Base-by-base conservation (phyloP, 2,113 vertebrate genomes). In the Bombycilla garrulus region DNA sequence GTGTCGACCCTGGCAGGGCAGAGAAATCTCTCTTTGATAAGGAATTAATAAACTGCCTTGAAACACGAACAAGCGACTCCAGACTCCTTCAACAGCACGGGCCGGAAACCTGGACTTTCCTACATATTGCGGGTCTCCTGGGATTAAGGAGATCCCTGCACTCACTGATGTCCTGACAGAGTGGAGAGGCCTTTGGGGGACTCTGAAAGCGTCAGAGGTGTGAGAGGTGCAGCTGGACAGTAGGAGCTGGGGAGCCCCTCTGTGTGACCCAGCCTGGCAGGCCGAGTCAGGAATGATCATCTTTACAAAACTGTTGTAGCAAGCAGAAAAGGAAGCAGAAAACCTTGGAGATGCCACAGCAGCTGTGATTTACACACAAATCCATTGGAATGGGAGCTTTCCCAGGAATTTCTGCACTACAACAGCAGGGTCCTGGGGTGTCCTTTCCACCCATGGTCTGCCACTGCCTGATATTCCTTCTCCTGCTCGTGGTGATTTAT, bases 151-250 rank as follows among this genome's bases (percentile, higher is more conserved):
- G n/a, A n/a, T n/a, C n/a, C n/a, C n/a, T n/a, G n/a, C n/a, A n/a
- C n/a, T n/a, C n/a, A n/a, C n/a, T n/a, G n/a, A n/a, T n/a, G n/a
- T 96, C 54, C 87, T 95, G 88, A 60, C 91, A 85, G 94, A 73
- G 88, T 6, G 44, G 48, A 45, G 73, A 90, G 79, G 69, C 89
- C 79, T 94, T 92, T 93, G 82, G 94, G 94, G 86, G 72, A 94
- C 92, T n/a, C 64, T 97, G 94, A 86, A 85, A 96, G 89, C 92
- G 18, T 91, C 90, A 93, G 90, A 93, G 90, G 79, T 76, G 38
- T 47, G 90, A 31, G 81, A 92, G 86, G 77, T 51, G 93, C 72
- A 72, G 91, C 93, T 83, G 81, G 56, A 92, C 16, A 81, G 83
- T 44, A 23, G 29, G 44, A n/a, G 42, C 35, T 16, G 12, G 38